Base-by-base conservation (phyloP, 2,888 invertebrate genomes). In the Myopa tessellatipennis region DNA sequence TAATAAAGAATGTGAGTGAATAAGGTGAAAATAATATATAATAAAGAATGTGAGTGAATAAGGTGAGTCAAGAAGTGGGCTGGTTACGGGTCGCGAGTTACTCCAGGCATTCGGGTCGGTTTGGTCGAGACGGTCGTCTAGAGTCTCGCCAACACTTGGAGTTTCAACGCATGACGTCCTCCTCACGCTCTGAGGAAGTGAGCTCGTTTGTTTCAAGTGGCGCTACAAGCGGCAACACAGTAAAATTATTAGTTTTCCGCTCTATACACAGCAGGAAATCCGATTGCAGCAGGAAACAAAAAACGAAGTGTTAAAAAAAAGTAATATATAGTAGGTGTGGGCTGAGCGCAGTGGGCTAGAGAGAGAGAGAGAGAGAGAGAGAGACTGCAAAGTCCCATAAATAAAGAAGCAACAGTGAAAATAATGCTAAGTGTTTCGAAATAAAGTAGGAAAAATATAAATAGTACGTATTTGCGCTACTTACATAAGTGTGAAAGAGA, bases 181-280 rank as follows among this genome's bases (percentile, higher is more conserved):
- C 26, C 26, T 16, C 50, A 26, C 61, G 26, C 1, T 26, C 34
- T 3, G 65, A 34, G 74, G 52, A 74, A 74, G 74, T 74, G 52
- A 74, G 55, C 65, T 65, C 65, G 74, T 74, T 74, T 65, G 67
- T 67, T 74, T 65, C 34, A 55, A 74, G 74, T 74, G 74, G 65
- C 38, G 74, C 74, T 40, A 72, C 60, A 58, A 58, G 50, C 45
- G 7, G 52, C 65, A 65, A 50, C 8, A 52, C 38, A 12, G 34
- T n/a, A 52, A 71, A 55, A 68, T 34, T 38, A 14, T 36, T 65
- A 65, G 65, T 12, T 36, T 65, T 65, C 38, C 38, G 65, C 65
- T 34, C 38, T 14, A 36, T 38, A 14, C 38, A 12, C 36, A 65
- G 14, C 38, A 65, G 65, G 34, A 65, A 65, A 65, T 65, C 65